Percentiles rank a stretch among this genome's conserved stretches.
These are phyloP conservation scores for Chaetoderma sp. DNA, from an alignment of 2,888 invertebrate genomes.

Conservation along the genomic window DNA sequence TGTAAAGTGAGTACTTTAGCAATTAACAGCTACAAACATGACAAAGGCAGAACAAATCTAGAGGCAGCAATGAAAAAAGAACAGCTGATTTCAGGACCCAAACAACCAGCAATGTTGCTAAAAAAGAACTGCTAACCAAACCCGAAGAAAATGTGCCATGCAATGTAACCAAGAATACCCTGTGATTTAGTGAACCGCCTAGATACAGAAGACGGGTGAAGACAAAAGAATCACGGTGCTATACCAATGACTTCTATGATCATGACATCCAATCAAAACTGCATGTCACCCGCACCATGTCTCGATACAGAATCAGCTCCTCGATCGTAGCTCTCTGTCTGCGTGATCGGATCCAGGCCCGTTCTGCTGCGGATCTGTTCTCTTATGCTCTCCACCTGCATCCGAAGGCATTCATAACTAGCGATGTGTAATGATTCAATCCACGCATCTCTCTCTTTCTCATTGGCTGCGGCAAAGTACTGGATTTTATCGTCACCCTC, in stretches of 20 bases:
- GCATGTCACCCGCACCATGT: constrained; percentile 1
- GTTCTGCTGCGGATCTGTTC: constrained; percentile 65
- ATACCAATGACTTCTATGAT: neutral
- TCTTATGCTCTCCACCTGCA: constrained; percentile 75
- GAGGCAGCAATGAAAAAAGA: too few species aligned
- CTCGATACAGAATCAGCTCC: neutral
- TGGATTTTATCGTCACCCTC: constrained; percentile 81
- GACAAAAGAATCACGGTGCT: neutral
- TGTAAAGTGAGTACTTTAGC: too few species aligned
- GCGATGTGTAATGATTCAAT: constrained; percentile 85
- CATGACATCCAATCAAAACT: neutral
- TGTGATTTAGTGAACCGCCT: too few species aligned
- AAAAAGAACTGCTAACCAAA: too few species aligned
- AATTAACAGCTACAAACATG: too few species aligned
- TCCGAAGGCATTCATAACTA: constrained; percentile 85
- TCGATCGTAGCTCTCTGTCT: constrained; percentile 28
- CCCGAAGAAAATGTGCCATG: too few species aligned
- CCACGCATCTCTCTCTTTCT: constrained; percentile 88
- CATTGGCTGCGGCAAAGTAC: constrained; percentile 83
- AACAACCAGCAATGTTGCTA: too few species aligned
- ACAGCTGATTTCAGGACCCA: too few species aligned
- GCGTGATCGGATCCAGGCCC: constrained; percentile 58
- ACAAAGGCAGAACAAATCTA: too few species aligned
- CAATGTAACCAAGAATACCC: too few species aligned
- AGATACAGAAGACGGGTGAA: neutral